Base-by-base conservation (phyloP, 2,797 vertebrate genomes). In the Lacerta bilineata region DNA sequence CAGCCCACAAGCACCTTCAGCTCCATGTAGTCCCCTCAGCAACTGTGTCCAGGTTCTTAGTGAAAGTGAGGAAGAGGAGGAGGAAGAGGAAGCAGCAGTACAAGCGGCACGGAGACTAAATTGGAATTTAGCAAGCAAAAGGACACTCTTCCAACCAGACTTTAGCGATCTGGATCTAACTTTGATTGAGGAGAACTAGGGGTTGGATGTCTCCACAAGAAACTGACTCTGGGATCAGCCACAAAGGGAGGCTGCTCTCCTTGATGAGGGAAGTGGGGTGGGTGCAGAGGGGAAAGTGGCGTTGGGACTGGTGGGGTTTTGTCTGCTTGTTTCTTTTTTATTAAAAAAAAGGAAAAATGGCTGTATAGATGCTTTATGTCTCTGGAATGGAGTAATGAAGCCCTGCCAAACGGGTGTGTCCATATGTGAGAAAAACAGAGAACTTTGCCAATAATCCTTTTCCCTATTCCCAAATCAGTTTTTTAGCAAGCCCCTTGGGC, bases 151-250 rank as follows among this genome's bases (percentile, higher is more conserved):
- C 85, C 98, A 98, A 96, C 97, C 98, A 96, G 98, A 98, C 93
- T 98, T 98, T 97, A 98, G 98, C 95, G 98, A 99, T 97, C 97
- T 98, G 91, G 98, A 98, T 96, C 96, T 98, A 96, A 98, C 98
- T 95, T 96, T 98, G 91, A 98, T 98, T 94, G 98, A 99, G 95
- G 98, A 99, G 95, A 99, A 98, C 97, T 98, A 97, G 98, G 93
- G 94, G 89, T 90, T 92, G 94, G 92, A 92, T 88, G 90, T 92
- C 91, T n/a, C 84, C 92, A 93, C 74, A 29, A 91, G 90, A 88
- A 90, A 91, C 88, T 90, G 84, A 94, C 91, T 93, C 93, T 94
- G 93, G 93, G 55, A 69, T 79, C 68, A 50, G 55, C 74, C 43
- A 39, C 39, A 43, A 74, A 27, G 55, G 15, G 29, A 69, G 69